Conservation (phyloP, 2,888 invertebrate genomes). For the Pachymerium ferrugineum region DNA sequence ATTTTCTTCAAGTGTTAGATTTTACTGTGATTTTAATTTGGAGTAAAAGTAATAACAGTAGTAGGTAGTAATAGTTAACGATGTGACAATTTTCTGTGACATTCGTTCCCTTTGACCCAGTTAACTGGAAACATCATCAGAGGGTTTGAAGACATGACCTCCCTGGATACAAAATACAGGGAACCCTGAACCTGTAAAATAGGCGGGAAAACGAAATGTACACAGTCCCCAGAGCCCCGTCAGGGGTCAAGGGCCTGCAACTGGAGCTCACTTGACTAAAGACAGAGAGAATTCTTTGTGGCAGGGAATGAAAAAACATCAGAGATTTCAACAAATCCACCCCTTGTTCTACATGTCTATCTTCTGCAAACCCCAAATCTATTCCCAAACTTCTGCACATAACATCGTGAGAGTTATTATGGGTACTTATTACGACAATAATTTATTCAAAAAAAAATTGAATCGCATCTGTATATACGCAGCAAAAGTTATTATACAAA, state of each 20-base stretch:
- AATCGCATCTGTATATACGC: too few relatives aligned
- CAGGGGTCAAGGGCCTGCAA: slow-evolving; percentile 22
- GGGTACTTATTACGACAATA: too few relatives aligned
- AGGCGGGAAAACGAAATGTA: slow-evolving; percentile 11
- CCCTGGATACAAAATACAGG: not conserved
- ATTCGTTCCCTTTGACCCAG: not conserved
- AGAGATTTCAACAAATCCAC: slow-evolving; percentile 9
- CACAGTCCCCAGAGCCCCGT: slow-evolving; percentile 10
- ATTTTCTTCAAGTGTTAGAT: too few relatives aligned
- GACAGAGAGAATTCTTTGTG: slow-evolving; percentile 19
- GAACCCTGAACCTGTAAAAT: slow-evolving; percentile 20
- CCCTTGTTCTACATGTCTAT: slow-evolving; percentile 6
- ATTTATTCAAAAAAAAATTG: too few relatives aligned
- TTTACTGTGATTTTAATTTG: too few relatives aligned
- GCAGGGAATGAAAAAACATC: not conserved
- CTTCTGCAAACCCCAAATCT: slow-evolving; percentile 6
- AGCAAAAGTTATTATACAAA: too few relatives aligned
- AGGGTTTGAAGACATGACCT: slow-evolving; percentile 4
- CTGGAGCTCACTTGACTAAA: slow-evolving; percentile 25
- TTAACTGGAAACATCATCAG: not conserved
- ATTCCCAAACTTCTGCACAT: slow-evolving; percentile 6
- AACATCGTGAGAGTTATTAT: too few relatives aligned
- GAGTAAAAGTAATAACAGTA: not conserved
- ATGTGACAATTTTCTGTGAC: not conserved
- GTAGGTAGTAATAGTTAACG: not conserved